Evolutionary conservation across 2,888 invertebrate species (phyloP).

Genomic region (Amblyjoppa fuscipennis): DNA sequence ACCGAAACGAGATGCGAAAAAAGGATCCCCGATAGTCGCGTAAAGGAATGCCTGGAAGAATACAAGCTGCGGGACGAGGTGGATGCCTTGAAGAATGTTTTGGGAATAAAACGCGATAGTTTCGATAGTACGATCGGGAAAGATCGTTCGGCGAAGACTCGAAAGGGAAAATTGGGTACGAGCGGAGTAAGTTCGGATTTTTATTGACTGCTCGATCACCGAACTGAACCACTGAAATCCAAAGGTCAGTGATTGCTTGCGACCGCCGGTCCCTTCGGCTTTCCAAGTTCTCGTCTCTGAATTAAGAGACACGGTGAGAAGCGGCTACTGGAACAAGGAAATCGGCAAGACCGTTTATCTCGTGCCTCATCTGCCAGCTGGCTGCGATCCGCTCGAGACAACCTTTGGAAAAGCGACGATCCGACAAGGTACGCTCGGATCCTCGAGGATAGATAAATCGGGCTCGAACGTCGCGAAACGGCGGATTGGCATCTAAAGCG

Average conservation of each 20-base stretch:
- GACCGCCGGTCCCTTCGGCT: slow-evolving; percentile 83
- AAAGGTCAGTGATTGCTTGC: slow-evolving; percentile 79
- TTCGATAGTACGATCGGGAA: background rate
- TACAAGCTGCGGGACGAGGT: slow-evolving; percentile 59
- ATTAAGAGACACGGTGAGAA: slow-evolving; percentile 85
- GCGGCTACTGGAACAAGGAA: slow-evolving; percentile 85
- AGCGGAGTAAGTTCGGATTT: slow-evolving; percentile 31
- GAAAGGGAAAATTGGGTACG: slow-evolving; percentile 21
- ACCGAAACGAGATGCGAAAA: slow-evolving; percentile 22
- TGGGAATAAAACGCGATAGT: slow-evolving; percentile 29
- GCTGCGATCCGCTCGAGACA: slow-evolving; percentile 82
- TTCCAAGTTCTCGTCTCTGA: slow-evolving; percentile 85
- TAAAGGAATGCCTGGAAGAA: slow-evolving; percentile 56
- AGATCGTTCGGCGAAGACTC: background rate
- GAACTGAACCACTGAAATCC: background rate
- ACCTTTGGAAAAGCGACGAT: slow-evolving; percentile 83
- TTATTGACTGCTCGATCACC: slow-evolving; percentile 3
- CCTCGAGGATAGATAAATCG: slow-evolving; percentile 19
- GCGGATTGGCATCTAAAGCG: slow-evolving; percentile 20
- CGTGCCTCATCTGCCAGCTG: slow-evolving; percentile 84
- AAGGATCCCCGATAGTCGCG: slow-evolving; percentile 14
- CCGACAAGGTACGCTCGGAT: slow-evolving; percentile 43
- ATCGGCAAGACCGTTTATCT: slow-evolving; percentile 85
- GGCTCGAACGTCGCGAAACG: background rate
- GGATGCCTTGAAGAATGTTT: slow-evolving; percentile 53